Evolutionary conservation across 2,797 vertebrate species (phyloP), one percentile per base, ranked within the genome.

Genomic region (Anomalospiza imberbis): DNA sequence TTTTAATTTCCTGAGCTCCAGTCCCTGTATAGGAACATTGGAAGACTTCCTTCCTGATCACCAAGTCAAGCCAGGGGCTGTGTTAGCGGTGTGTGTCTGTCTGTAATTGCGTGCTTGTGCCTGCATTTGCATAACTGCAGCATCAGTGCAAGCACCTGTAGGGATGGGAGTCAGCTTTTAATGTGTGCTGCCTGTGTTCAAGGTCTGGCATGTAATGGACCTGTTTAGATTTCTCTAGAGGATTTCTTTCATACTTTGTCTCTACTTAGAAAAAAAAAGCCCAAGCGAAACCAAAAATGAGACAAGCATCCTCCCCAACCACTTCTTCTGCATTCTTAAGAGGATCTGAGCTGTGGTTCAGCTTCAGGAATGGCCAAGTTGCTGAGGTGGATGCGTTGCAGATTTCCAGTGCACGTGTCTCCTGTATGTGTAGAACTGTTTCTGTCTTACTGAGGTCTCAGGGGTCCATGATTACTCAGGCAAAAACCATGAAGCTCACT

Each of bases 1-100:
- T 96, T 97, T 97, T 97, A 93, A 96, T 96, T 97, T 97, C 88
- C 79, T 96, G 96, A 95, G 92, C 92, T 96, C 42, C 81, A 63
- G 61, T 93, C 42, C 72, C 87, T 67, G 36, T 96, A 95, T 81
- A 93, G 90, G 95, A 97, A 91, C 88, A 96, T 5, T 92, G 95
- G 91, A 94, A 94, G 91, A 93, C 95, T 97, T 97, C 95, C 95
- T 96, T 97, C 93, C 92, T 95, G 92, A 79, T 93, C 89, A 84
- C 62, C 58, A 31, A 88, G 93, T 94, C 95, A 96, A 34, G 92
- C 95, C 93, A 91, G 92, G 62, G 93, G 89, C 96, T 67, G n/a
- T 86, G 34, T 62, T 53, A 84, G 83, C 0, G 9, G 28, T 50
- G 38, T 90, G 50, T 57, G 55, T 85, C 53, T 93, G 57, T 76